A percentile compares a stretch with the other conserved stretches of the same genome.
These are phyloP conservation scores for Speoplatyrhinus poulsoni DNA, from an alignment of 2,113 vertebrate species.

Conservation along the genomic window DNA sequence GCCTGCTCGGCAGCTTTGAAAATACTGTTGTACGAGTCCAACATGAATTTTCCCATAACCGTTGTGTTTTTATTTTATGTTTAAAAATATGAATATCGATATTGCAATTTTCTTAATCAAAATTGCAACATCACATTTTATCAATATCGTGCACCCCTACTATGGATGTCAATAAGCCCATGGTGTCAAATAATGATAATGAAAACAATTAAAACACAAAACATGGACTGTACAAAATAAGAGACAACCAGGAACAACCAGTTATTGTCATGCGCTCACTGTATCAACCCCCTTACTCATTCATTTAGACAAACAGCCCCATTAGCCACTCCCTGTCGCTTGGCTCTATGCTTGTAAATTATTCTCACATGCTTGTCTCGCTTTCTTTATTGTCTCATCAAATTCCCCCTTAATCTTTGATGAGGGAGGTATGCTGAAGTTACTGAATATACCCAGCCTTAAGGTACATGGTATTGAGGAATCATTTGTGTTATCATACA, in stretches of 20 bases:
- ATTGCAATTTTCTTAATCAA: too few species aligned
- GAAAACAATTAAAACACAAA: not conserved
- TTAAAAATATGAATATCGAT: too few species aligned
- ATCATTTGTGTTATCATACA: not conserved
- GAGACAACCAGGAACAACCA: not conserved
- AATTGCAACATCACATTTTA: too few species aligned
- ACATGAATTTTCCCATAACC: too few species aligned
- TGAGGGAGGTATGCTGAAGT: not conserved
- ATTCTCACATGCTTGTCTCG: not conserved
- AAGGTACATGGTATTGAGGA: not conserved
- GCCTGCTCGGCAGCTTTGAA: too few species aligned
- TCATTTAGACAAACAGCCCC: not conserved
- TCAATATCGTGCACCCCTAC: too few species aligned
- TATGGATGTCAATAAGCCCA: too few species aligned
- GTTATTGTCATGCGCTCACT: not conserved
- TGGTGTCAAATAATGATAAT: too few species aligned
- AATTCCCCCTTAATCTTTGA: too few species aligned
- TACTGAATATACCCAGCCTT: not conserved
- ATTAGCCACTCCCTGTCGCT: not conserved
- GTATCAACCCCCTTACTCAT: not conserved
- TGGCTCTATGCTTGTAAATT: conserved; percentile 1
- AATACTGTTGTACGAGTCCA: too few species aligned
- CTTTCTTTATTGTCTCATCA: too few species aligned
- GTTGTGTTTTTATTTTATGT: too few species aligned
- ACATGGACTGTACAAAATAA: not conserved